Evolutionary conservation across 2,797 vertebrate genomes (phyloP).

Genomic region (Ficedula albicollis): DNA sequence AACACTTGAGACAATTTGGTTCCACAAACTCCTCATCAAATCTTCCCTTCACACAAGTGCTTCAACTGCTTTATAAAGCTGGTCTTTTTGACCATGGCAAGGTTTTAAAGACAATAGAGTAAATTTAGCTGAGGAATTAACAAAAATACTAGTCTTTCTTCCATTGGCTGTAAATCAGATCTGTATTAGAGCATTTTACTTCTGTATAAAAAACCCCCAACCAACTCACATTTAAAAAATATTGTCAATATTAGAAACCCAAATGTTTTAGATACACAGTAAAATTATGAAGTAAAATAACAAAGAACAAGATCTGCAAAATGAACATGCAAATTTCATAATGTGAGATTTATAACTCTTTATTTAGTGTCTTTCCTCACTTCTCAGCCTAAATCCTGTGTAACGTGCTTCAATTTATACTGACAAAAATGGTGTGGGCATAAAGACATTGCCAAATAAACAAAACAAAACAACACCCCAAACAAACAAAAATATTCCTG

Average conservation of each 20-base stretch:
- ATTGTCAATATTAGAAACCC: neutral
- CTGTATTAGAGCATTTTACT: neutral
- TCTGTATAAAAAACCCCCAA: neutral
- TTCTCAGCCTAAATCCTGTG: neutral
- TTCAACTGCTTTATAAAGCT: neutral
- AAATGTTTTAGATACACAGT: neutral
- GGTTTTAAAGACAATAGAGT: neutral
- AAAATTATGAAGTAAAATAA: neutral
- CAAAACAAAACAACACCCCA: neutral
- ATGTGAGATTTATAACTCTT: neutral
- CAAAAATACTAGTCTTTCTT: neutral
- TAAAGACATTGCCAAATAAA: neutral
- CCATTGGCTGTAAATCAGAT: neutral
- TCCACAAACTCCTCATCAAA: neutral
- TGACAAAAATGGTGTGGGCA: neutral
- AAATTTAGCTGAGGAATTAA: neutral
- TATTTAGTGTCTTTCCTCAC: neutral
- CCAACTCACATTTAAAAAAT: neutral
- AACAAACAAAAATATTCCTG: neutral
- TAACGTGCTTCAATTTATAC: neutral
- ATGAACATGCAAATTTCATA: neutral
- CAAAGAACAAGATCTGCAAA: neutral
- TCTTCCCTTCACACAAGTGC: neutral
- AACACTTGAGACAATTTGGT: neutral
- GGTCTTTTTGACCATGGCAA: neutral